A percentile compares a stretch with the other conserved stretches of the same genome.
Evolutionary conservation across 2,888 invertebrate species (phyloP).

Genomic region (Phanerotoma sp.): DNA sequence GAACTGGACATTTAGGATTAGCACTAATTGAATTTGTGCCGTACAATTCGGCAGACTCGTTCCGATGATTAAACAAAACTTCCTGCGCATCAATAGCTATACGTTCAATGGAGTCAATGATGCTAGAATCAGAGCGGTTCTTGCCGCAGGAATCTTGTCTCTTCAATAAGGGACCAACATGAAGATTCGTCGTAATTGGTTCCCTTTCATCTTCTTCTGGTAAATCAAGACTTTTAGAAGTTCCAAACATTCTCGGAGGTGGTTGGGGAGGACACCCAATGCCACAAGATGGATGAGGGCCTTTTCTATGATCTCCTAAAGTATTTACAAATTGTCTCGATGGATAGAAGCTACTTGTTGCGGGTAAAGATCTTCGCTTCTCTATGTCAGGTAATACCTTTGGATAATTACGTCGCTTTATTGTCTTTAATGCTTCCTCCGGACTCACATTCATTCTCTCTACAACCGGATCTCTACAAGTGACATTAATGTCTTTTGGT

Average conservation of each 20-base stretch:
- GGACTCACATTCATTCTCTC: conserved; percentile 60
- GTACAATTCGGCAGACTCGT: conserved; percentile 42
- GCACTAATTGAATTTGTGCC: conserved; percentile 42
- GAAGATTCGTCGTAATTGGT: conserved; percentile 50
- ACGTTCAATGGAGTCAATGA: conserved; percentile 44
- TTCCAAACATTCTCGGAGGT: conserved; percentile 68
- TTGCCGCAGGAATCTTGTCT: conserved; percentile 40
- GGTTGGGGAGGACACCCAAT: conserved; percentile 61
- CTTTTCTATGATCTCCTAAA: conserved; percentile 40
- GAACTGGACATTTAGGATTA: conserved; percentile 44
- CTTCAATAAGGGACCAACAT: conserved; percentile 50
- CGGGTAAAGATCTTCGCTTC: conserved; percentile 52
- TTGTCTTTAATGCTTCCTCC: conserved; percentile 72
- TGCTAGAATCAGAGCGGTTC: conserved; percentile 45
- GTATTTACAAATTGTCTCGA: conserved; percentile 42
- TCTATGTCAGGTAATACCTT: conserved; percentile 81
- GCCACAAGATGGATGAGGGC: conserved; percentile 30
- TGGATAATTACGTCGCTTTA: conserved; percentile 78
- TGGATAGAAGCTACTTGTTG: conserved; percentile 41
- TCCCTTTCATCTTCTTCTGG: conserved; percentile 48
- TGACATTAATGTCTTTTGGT: conserved; percentile 69
- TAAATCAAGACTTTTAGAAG: conserved; percentile 45
- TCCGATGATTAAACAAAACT: conserved; percentile 31
- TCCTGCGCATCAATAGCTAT: conserved; percentile 33
- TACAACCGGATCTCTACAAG: conserved; percentile 63